Base-by-base conservation (phyloP, 2,113 vertebrate species). In the Corythoichthys intestinalis region DNA sequence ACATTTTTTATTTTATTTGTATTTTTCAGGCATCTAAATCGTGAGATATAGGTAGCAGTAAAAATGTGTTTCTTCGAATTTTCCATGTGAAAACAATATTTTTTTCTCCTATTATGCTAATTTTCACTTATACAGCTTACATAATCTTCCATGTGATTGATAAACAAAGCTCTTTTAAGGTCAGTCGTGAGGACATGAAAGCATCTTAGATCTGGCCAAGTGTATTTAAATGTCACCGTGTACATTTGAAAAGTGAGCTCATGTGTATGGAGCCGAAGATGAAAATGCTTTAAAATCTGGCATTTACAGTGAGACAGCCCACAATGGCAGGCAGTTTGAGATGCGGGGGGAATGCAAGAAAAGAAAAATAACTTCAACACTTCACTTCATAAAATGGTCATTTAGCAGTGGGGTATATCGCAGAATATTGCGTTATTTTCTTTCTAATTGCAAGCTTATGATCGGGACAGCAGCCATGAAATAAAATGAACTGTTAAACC, bases 381-480 rank as follows among this genome's bases (percentile, higher is more conserved):
- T 35, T 83, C 73, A 58, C 71, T 82, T 52, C 71, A 76, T 69
- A 67, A 86, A 85, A 83, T 65, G 70, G 81, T 82, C 79, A 90
- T 90, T 90, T 87, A 89, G 80, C 78, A 72, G 1, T 58, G 76
- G 66, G 72, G 83, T 34, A 85, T 75, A 66, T 76, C 78, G 64
- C 54, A 49, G 70, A 80, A 73, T 73, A 82, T 80, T 82, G 78
- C 17, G 75, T 81, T 76, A 65, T 75, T 75, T 84, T 44, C 39
- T 83, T 85, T 72, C 74, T 83, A 88, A 88, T 86, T 86, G 82
- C 83, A 81, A 69, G 66, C 66, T 82, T 85, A 79, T 60, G 79
- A 83, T 70, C 74, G 77, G 70, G 49, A 67, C 49, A 72, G 83
- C 84, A 67, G 53, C 80, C 56, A 85, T 87, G 75, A 83, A 87